Evolutionary conservation across 2,113 vertebrate species (phyloP).

Genomic region (Dromaius novaehollandiae): DNA sequence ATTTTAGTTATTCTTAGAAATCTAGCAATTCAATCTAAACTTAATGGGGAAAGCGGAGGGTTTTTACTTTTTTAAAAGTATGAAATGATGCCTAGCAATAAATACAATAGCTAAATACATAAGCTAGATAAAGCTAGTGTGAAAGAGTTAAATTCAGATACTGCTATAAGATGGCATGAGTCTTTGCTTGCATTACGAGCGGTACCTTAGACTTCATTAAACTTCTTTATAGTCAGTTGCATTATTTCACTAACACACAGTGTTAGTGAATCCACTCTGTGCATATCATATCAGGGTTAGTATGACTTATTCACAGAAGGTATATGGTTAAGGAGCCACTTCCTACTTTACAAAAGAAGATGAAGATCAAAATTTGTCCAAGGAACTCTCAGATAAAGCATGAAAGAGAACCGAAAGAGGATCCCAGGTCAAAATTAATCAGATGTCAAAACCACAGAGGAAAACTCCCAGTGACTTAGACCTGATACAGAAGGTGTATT

Average conservation of each 20-base stretch:
- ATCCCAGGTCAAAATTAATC: not conserved
- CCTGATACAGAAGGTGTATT: not conserved
- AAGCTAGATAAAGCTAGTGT: not conserved
- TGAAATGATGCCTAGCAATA: not conserved
- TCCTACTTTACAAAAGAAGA: not conserved
- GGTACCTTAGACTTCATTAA: not conserved
- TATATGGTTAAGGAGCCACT: not conserved
- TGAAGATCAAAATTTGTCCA: not conserved
- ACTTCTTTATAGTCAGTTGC: not conserved
- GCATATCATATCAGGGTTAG: not conserved
- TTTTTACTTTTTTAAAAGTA: not conserved
- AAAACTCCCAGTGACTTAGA: not conserved
- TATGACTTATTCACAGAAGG: not conserved
- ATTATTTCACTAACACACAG: not conserved
- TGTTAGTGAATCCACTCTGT: not conserved
- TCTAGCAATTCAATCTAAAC: not conserved
- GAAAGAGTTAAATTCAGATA: not conserved
- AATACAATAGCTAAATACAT: not conserved
- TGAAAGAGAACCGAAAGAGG: not conserved
- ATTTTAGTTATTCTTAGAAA: not conserved
- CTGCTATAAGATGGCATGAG: not conserved
- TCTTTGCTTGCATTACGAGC: not conserved
- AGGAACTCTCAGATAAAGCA: not conserved
- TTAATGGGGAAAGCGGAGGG: not conserved
- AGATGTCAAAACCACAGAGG: not conserved